phyloP scores from a whole-genome alignment of 92 coral and sea anemone genomes.

The Paramuricea clavata region DNA sequence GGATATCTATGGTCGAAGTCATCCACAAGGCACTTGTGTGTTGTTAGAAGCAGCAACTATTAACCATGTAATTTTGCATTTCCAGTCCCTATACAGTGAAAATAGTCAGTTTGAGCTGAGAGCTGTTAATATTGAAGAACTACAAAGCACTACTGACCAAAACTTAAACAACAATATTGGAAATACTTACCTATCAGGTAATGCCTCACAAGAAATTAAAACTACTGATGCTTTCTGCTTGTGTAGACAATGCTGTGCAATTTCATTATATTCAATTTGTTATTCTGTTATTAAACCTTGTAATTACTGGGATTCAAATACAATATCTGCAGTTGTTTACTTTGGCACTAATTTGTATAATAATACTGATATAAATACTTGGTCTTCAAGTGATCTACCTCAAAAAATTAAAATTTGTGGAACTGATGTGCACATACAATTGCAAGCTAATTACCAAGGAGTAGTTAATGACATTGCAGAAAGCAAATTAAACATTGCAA shows the following conservation, averaged over 20 bases:
- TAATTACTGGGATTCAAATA: constrained; percentile 67
- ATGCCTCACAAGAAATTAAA: constrained; percentile 10
- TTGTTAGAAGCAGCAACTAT: constrained; percentile 21
- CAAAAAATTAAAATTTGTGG: not conserved
- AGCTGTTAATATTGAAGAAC: not conserved
- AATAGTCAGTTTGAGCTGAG: constrained; percentile 1
- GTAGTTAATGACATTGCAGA: constrained; percentile 28
- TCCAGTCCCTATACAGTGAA: not conserved
- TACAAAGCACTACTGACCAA: not conserved
- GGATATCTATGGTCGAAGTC: constrained; percentile 63
- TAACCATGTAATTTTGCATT: too few species aligned
- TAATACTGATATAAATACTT: too few species aligned
- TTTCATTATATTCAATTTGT: constrained; percentile 70
- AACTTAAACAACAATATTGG: not conserved
- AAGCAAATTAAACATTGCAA: constrained; percentile 40
- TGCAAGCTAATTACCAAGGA: constrained; percentile 37
- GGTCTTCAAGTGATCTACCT: not conserved
- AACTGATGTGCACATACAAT: not conserved
- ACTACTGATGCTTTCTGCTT: constrained; percentile 13
- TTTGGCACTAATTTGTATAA: constrained; percentile 46
- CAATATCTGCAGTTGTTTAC: constrained; percentile 57
- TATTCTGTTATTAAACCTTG: constrained; percentile 71
- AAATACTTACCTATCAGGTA: constrained; percentile 1
- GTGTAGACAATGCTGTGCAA: constrained; percentile 57
- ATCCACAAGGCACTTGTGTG: constrained; percentile 70